Percentiles rank a stretch among this genome's conserved stretches.
Evolutionary conservation across 2,888 invertebrate species (phyloP).

Genomic region (Machimus rusticus): DNA sequence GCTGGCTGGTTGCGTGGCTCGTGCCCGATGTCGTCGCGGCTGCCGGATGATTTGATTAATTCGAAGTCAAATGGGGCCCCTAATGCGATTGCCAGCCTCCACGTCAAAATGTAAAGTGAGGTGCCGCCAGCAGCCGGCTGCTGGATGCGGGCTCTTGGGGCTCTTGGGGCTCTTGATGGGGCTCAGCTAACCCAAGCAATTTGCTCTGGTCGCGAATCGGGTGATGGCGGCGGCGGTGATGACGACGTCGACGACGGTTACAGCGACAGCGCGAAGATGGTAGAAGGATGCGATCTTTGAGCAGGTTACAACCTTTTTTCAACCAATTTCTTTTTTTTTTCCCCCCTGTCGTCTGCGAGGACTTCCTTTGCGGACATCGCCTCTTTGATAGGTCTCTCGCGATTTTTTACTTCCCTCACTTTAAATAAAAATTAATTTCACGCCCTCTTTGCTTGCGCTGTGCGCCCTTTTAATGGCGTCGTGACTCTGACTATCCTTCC

Average conservation of each 20-base stretch:
- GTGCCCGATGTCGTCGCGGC: conserved; percentile 38
- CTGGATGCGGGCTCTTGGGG: background rate
- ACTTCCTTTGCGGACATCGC: background rate
- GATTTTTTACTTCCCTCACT: background rate
- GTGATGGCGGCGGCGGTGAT: background rate
- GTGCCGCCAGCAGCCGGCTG: background rate
- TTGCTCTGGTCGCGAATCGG: background rate
- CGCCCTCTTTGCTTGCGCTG: conserved; percentile 5
- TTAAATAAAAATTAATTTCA: conserved; percentile 37
- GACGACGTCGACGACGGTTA: background rate
- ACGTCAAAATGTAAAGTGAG: conserved; percentile 19
- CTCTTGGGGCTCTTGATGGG: too few species aligned
- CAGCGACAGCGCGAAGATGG: background rate
- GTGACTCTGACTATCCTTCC: background rate
- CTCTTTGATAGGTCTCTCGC: background rate
- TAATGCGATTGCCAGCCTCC: conserved; percentile 38
- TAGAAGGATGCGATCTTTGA: background rate
- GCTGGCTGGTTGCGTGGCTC: conserved; percentile 18
- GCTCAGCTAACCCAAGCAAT: background rate
- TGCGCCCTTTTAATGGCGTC: background rate
- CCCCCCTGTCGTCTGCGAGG: background rate
- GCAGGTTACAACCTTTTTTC: background rate
- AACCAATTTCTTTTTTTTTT: background rate
- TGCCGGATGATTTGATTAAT: conserved; percentile 39
- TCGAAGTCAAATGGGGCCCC: conserved; percentile 39